Base-by-base conservation (phyloP, 2,113 vertebrate species). In the Machaerirhynchus nigripectus region DNA sequence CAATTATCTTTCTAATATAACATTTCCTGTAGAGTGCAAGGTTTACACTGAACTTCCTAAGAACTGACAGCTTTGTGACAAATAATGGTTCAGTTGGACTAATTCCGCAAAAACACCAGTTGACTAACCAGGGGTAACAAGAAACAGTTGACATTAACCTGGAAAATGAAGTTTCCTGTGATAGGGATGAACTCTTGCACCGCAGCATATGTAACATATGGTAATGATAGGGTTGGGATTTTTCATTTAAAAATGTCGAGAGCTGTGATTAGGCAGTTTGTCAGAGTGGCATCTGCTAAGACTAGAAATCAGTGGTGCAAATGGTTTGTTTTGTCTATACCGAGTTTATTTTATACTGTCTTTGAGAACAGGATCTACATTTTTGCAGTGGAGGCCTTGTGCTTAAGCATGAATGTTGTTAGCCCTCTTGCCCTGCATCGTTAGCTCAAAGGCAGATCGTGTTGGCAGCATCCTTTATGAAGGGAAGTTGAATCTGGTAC, bases 121-220 rank as follows among this genome's bases (percentile, higher is more conserved):
- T 40, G 31, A 4, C 11, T 31, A 14, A 13, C 39, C 13, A 2
- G 3, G 9, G 27, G 1, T 68, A 16, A 7, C 19, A 26, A 55
- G 11, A 33, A 78, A 1, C 27, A 13, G 11, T 17, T 52, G 21
- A 12, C 0, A 0, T 52, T 69, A 35, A 37, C n/a, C 26, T 53
- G 78, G 46, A 40, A 77, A 57, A 52, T 8, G 2, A 56, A 26
- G 7, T 49, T 80, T 37, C 17, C 47, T 23, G 1, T 30, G 37
- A 14, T 8, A 55, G 46, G 47, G 56, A 56, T 52, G 59, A 65
- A 35, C 13, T 80, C 27, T 14, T 21, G 21, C 27, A 7, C 23
- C 0, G 0, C 44, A 47, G 27, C 6, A 0, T 15, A 1, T 7
- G 3, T 76, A 49, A 46, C 18, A 3, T 19, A 9, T 13, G 44